Evolutionary conservation across 23 tunicate genomes (phyloP).

Genomic region (Trididemnum nubilum): DNA sequence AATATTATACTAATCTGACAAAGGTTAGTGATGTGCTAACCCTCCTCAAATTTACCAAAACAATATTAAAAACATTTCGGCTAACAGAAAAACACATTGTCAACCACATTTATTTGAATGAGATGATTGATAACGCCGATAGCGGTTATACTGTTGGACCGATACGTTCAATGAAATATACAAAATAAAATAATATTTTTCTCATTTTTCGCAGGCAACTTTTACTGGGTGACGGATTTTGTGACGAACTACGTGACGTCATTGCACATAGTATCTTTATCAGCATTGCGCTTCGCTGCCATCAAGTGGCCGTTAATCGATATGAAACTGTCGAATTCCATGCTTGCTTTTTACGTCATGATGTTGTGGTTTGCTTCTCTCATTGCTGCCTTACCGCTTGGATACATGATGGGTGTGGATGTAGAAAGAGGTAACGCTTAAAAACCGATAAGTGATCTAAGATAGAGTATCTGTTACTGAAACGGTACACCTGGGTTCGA

Average conservation of each 20-base stretch:
- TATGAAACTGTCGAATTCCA: slow-evolving; percentile 6
- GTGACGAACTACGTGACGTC: slow-evolving; percentile 70
- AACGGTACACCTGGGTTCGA: too few relatives aligned
- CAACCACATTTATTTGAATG: too few relatives aligned
- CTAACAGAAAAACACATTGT: too few relatives aligned
- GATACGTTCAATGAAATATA: too few relatives aligned
- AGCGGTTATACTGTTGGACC: too few relatives aligned
- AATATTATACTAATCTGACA: too few relatives aligned
- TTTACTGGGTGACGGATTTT: slow-evolving; percentile 72
- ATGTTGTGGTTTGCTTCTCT: neutral
- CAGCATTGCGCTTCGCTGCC: slow-evolving; percentile 49
- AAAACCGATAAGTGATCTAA: neutral
- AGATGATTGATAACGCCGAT: too few relatives aligned
- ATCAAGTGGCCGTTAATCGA: slow-evolving; percentile 47
- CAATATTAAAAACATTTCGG: too few relatives aligned
- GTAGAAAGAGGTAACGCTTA: slow-evolving; percentile 30
- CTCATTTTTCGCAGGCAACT: slow-evolving; percentile 56
- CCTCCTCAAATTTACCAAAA: too few relatives aligned
- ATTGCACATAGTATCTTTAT: slow-evolving; percentile 62
- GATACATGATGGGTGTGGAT: slow-evolving; percentile 39
- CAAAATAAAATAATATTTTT: too few relatives aligned
- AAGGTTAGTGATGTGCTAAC: too few relatives aligned
- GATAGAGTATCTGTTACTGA: too few relatives aligned
- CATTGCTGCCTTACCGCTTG: slow-evolving; percentile 30
- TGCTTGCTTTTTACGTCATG: neutral